Base-by-base conservation (phyloP, 2,888 invertebrate genomes). In the Ophion obscuratus region DNA sequence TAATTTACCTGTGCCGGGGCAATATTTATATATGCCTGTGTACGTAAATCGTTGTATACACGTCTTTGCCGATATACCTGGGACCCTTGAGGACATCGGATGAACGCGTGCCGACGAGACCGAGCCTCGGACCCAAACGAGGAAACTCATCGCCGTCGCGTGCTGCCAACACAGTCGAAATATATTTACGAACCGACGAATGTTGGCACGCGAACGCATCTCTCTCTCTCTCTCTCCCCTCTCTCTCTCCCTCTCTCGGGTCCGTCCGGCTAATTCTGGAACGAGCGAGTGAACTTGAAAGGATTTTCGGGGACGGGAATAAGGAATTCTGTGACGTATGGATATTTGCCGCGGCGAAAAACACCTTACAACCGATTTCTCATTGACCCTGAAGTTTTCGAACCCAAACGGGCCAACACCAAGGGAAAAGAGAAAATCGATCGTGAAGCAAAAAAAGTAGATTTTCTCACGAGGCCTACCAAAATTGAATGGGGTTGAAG, bases 1-100 rank as follows among this genome's bases (percentile, higher is more conserved):
- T 88, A 87, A 86, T 85, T 81, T 86, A 85, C 83, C 83, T 74
- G 86, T 68, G 81, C 40, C 68, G 11, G 68, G 70, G 66, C 47
- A 47, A 47, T 47, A 14, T 47, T 47, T 47, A 14, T 47, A 10
- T 14, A 71, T 40, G 44, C 67, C 67, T 44, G 47, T 14, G 47
- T 1, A 47, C 47, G 47, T 17, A 59, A 59, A 59, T 59, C 59
- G 2, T 14, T 68, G 44, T 40, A 44, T 66, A 57, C 36, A 57
- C 6, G 75, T 7, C 0, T 47, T 47, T 47, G 47, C 14, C 47
- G n/a, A 17, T 40, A 70, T 83, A 83, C 77, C 82, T 83, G 77
- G 76, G 57, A 61, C 36, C 44, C 68, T 78, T 59, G 47, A 53
- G 53, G 68, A 31, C 47, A 81, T 27, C 20, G 70, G 62, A 78